Conservation (phyloP, 2,888 invertebrate genomes). For the Peribatodes rhomboidaria region DNA sequence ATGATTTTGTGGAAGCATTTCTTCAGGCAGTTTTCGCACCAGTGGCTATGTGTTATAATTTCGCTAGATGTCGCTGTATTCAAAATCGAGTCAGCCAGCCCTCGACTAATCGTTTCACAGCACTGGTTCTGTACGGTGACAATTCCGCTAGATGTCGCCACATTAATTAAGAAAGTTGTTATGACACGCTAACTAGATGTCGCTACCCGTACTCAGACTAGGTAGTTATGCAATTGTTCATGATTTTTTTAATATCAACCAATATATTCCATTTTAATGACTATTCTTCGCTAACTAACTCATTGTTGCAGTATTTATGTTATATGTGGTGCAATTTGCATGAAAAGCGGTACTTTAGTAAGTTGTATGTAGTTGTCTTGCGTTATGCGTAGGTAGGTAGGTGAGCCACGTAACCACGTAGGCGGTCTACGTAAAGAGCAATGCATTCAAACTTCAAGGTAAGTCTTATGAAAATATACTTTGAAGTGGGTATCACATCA, state of each 20-base stretch:
- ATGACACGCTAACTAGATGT: conserved; percentile 22
- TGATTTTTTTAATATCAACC: neutral
- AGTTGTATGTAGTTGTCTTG: no score
- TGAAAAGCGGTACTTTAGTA: neutral
- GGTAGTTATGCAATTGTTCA: neutral
- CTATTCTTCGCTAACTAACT: neutral
- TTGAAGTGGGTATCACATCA: neutral
- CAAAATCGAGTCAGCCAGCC: neutral
- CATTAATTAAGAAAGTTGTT: neutral
- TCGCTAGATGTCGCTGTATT: conserved; percentile 33
- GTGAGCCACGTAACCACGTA: conserved; percentile 24
- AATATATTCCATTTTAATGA: neutral
- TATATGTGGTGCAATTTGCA: neutral
- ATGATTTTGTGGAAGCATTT: no score
- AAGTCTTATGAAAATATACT: conserved; percentile 2
- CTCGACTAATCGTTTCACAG: neutral
- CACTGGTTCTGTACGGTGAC: neutral
- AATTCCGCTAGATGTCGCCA: conserved; percentile 35
- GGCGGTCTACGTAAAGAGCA: conserved; percentile 28
- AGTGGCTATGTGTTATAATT: no score
- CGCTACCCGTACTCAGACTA: conserved; percentile 26
- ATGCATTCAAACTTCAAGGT: conserved; percentile 4
- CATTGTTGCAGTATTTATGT: neutral
- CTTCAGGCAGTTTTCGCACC: no score
- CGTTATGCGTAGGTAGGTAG: conserved; percentile 4